Base-by-base conservation (phyloP, 92 coral and sea anemone species). In the Isaurus tuberculatus region DNA sequence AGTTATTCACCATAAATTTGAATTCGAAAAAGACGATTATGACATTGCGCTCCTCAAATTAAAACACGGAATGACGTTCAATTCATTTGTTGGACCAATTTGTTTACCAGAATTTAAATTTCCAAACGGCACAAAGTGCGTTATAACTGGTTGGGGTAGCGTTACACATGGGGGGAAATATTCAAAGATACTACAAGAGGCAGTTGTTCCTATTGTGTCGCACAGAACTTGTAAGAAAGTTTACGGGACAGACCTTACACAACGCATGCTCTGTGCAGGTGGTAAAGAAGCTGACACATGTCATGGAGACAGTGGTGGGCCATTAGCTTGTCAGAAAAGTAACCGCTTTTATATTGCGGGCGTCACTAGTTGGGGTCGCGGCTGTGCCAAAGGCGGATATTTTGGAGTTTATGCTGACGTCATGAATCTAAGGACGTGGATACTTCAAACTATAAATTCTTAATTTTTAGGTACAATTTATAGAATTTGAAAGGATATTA, bases 261-360 rank as follows among this genome's bases (percentile, higher is more conserved):
- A 53, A 27, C 91, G 92, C 69, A 96, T 94, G 99, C 89, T 91
- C 82, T 96, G 99, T 69, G 99, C 98, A 10, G 99, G 99, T n/a
- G 97, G 98, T 5, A 81, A 84, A 26, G 69, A 86, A 40, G 95
- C 91, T 65, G 97, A 95, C 16, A 79, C 98, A 3, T 96, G 99
- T 74, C 87, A 81, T 70, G 99, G 99, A 9, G 99, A 96, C 58
- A 94, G 98, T 74, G 99, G 99, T 17, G 99, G 99, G n/a, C 99
- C 99, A 32, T 87, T 96, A 48, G 90, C 91, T 63, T 96, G 99
- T 66, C 88, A 88, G 36, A 68, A 79, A 42, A 65, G 72, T 20
- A 90, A 94, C 82, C 93, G 92, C 60, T 96, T 98, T 96, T 94
- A 86, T 83, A 64, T 96, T 23, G 87, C 92, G 71, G 99, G 99